Evolutionary conservation across 1,140 invertebrate genomes (phyloP), one percentile per base, ranked within the genome.

Genomic region (Araneus ventricosus): DNA sequence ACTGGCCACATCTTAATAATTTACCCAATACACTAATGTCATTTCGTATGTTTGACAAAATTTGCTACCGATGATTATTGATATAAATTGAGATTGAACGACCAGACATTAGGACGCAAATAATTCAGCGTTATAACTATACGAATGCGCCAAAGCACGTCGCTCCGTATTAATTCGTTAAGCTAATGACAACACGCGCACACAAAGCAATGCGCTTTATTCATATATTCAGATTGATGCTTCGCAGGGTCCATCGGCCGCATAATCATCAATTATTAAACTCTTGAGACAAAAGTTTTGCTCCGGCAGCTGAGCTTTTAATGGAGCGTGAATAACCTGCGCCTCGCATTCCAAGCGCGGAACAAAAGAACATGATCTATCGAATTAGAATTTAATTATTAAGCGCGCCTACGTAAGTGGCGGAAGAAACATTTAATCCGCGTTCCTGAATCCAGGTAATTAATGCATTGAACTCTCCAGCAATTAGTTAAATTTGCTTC

Each of bases 381-480:
- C 27, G 70, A 75, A 75, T 34, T 20, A 37, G 30, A 37, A 22
- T 75, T 75, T 75, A 75, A 75, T 75, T 75, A 75, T 34, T 30
- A 37, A 20, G 70, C 30, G 20, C 70, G 27, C 63, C 14, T 22
- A 6, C 30, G 27, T 37, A 75, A 67, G 27, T 75, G 30, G 70
- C 70, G 70, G 70, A 75, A 75, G 70, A 75, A 75, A 37, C 20
- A 37, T 75, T 75, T 75, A 34, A 34, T 75, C 30, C 70, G 34
- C 27, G 34, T 37, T 75, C 70, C 30, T 75, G 30, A 34, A 37
- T 75, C 4, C 70, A 14, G 5, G 8, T 37, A 37, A 75, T 75
- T 75, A 67, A 67, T 67, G 63, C 63, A 67, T 67, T 63, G 27
- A 27, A 63, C 61, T 63, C 61, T 63, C 27, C 4, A 10, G 27